A percentile compares a stretch with the other conserved stretches of the same genome.
Evolutionary conservation across 1,140 invertebrate species (phyloP).

Genomic region (Anastrepha obliqua): DNA sequence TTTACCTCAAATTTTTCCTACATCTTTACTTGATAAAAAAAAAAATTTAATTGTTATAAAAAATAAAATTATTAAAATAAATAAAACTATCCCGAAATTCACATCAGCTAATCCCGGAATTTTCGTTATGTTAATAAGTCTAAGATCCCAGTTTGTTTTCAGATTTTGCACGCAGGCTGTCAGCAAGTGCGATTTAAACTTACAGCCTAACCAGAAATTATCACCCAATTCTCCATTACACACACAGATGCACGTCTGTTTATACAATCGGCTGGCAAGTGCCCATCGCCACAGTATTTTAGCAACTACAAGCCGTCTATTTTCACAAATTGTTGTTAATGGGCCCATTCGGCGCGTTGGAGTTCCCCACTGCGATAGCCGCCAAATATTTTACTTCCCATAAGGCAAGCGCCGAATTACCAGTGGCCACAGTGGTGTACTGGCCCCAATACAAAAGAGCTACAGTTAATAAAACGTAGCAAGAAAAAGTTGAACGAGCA

Average conservation of each 20-base stretch:
- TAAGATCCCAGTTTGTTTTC: too few species aligned
- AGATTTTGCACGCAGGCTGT: background rate
- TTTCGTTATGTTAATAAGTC: too few species aligned
- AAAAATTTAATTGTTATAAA: too few species aligned
- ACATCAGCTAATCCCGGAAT: too few species aligned
- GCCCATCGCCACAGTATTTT: background rate
- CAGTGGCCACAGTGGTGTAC: background rate
- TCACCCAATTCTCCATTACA: too few species aligned
- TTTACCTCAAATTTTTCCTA: too few species aligned
- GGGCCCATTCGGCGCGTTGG: background rate
- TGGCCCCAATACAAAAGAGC: background rate
- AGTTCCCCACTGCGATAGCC: conserved; percentile 2
- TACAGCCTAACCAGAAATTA: background rate
- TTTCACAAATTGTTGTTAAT: background rate
- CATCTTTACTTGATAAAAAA: too few species aligned
- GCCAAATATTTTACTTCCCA: conserved; percentile 32
- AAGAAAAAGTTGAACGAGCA: too few species aligned
- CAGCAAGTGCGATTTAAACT: background rate
- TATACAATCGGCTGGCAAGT: too few species aligned
- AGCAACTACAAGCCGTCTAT: background rate
- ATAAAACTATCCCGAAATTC: too few species aligned
- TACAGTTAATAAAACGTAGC: background rate
- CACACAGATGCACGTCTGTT: background rate
- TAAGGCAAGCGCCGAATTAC: conserved; percentile 1
- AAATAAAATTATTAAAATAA: too few species aligned